Evolutionary conservation across 2,113 vertebrate genomes (phyloP).

Genomic region (Marmota monax): DNA sequence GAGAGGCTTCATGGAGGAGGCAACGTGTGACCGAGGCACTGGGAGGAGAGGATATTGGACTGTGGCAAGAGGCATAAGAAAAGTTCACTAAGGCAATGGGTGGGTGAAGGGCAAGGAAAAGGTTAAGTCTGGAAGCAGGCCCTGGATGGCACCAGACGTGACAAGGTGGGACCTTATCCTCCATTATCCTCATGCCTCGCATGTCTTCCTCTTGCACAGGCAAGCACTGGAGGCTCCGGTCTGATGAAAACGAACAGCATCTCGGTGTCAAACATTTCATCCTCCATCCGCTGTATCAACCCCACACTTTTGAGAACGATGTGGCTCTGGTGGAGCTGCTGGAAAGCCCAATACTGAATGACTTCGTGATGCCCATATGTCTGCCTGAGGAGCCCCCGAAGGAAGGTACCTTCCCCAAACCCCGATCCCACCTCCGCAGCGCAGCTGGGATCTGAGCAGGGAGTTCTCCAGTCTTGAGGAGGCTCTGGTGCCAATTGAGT

Average conservation of each 20-base stretch:
- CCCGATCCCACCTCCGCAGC: not conserved
- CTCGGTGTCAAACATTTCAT: constrained; percentile 51
- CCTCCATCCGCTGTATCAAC: constrained; percentile 83
- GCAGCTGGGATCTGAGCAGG: not conserved
- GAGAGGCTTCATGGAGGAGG: not conserved
- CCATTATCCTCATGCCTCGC: not conserved
- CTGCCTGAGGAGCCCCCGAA: constrained; percentile 71
- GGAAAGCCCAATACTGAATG: constrained; percentile 68
- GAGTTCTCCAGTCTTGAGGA: fast-evolving
- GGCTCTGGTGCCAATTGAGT: not conserved
- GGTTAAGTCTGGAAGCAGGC: not conserved
- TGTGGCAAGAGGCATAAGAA: not conserved
- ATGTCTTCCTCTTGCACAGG: constrained; percentile 68
- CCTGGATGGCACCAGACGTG: not conserved
- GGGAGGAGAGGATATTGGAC: not conserved
- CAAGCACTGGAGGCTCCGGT: constrained; percentile 80
- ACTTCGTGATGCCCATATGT: constrained; percentile 87
- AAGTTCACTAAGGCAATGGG: not conserved
- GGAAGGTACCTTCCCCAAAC: constrained; percentile 67
- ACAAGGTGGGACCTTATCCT: not conserved
- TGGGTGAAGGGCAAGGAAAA: not conserved
- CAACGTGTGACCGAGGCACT: not conserved
- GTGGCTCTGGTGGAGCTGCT: constrained; percentile 84
- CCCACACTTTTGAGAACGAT: constrained; percentile 82
- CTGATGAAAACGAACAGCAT: constrained; percentile 83